These are phyloP conservation scores for Falco columbarius DNA, from an alignment of 2,797 vertebrate genomes.

Conservation along the genomic window DNA sequence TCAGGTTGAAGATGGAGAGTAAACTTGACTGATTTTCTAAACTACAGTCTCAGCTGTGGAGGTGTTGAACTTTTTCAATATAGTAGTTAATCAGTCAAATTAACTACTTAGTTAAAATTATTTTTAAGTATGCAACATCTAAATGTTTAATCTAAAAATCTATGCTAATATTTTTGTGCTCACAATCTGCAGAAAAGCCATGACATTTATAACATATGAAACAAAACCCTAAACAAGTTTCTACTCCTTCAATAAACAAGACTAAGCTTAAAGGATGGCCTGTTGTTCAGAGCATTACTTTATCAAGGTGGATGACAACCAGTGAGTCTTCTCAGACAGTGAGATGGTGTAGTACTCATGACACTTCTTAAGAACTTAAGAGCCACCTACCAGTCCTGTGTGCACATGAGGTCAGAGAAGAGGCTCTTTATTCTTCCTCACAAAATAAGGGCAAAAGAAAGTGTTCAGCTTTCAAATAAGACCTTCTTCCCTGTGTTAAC, in stretches of 20 bases:
- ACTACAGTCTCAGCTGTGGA: not conserved
- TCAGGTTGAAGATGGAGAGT: not conserved
- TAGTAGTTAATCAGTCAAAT: not conserved
- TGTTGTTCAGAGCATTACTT: not conserved
- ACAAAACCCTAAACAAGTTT: not conserved
- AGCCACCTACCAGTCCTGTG: not conserved
- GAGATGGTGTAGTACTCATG: not conserved
- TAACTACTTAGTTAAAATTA: not conserved
- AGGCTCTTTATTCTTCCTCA: not conserved
- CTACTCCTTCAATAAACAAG: not conserved
- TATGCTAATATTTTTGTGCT: too few relatives aligned
- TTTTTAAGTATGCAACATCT: not conserved
- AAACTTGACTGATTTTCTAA: not conserved
- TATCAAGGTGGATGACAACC: not conserved
- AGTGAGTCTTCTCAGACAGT: not conserved
- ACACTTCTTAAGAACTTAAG: not conserved
- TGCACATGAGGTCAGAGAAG: not conserved
- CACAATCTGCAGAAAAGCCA: not conserved
- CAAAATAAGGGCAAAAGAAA: not conserved
- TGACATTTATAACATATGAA: not conserved
- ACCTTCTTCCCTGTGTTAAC: not conserved
- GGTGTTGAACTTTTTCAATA: not conserved
- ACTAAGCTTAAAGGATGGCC: not conserved
- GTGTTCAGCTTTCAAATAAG: not conserved
- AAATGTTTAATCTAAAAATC: not conserved